Evolutionary conservation across 2,113 vertebrate genomes (phyloP).

Genomic region (Geococcyx californianus): DNA sequence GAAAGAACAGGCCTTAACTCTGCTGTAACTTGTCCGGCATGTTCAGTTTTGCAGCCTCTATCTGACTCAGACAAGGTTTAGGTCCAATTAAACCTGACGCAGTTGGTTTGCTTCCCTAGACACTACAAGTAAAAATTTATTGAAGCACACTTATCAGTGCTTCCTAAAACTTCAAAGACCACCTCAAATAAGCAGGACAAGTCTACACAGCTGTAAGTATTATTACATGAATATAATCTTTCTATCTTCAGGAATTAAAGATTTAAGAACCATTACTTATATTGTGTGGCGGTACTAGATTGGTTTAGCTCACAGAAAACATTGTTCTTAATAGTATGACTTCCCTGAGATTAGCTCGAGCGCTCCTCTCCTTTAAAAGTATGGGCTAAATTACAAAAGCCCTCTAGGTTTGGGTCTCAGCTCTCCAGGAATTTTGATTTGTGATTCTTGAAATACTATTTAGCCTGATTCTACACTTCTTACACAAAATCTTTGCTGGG

Average conservation of each 20-base stretch:
- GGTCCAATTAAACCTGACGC: not conserved
- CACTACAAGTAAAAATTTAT: constrained; percentile 16
- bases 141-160: constrained; percentile 4
- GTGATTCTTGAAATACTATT: not conserved
- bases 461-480: not conserved
- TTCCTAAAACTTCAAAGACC: constrained; percentile 45
- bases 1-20: constrained; percentile 41
- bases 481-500: not conserved
- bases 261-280: not conserved
- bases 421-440: not conserved
- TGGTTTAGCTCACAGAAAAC: not conserved
- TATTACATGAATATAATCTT: constrained; percentile 62
- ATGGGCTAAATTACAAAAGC: not conserved
- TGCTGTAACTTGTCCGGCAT: constrained; percentile 25
- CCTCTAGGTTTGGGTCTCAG: not conserved
- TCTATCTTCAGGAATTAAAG: constrained; percentile 54
- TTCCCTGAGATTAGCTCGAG: not conserved
- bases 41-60: constrained; percentile 36
- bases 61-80: constrained; percentile 18
- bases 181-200: constrained; percentile 41
- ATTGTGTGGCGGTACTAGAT: not conserved
- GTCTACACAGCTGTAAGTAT: not conserved
- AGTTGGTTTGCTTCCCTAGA: constrained; percentile 37
- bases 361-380: not conserved
- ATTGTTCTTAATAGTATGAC: not conserved